Conservation (phyloP, 2,888 invertebrate genomes). For the Aromia moschata region DNA sequence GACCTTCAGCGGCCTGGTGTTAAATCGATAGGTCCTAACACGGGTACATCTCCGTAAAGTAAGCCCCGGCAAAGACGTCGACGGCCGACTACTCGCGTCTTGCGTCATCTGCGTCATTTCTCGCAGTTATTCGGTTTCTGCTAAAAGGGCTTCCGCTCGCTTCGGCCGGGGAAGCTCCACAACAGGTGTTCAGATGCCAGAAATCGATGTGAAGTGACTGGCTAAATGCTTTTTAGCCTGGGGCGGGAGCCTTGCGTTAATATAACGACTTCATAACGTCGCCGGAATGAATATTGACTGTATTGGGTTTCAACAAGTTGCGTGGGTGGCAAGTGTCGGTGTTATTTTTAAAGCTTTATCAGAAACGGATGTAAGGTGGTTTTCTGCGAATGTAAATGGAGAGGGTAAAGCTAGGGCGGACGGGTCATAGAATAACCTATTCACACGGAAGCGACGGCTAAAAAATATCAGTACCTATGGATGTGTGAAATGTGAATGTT, state of each 20-base stretch:
- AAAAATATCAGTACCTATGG: too few species aligned
- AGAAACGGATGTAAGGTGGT: too few species aligned
- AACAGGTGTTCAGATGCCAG: conserved; percentile 23
- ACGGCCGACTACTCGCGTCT: not conserved
- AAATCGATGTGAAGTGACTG: conserved; percentile 22
- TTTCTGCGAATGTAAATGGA: too few species aligned
- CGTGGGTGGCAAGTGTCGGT: too few species aligned
- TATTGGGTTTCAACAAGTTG: too few species aligned
- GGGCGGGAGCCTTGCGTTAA: conserved; percentile 1
- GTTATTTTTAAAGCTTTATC: too few species aligned
- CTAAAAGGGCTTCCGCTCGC: conserved; percentile 15
- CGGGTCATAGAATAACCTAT: too few species aligned
- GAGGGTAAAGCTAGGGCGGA: too few species aligned
- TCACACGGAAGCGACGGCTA: too few species aligned
- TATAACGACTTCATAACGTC: not conserved
- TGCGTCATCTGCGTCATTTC: conserved; percentile 21
- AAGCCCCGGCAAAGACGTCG: not conserved
- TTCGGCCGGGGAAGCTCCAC: conserved; percentile 14
- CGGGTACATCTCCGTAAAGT: not conserved
- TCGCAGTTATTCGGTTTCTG: conserved; percentile 25
- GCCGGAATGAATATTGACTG: not conserved
- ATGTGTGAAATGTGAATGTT: too few species aligned
- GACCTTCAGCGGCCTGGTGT: too few species aligned
- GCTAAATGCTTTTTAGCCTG: conserved; percentile 11
- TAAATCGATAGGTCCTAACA: not conserved